Evolutionary conservation across 2,888 invertebrate species (phyloP).

Genomic region (Clepsis dumicolana): DNA sequence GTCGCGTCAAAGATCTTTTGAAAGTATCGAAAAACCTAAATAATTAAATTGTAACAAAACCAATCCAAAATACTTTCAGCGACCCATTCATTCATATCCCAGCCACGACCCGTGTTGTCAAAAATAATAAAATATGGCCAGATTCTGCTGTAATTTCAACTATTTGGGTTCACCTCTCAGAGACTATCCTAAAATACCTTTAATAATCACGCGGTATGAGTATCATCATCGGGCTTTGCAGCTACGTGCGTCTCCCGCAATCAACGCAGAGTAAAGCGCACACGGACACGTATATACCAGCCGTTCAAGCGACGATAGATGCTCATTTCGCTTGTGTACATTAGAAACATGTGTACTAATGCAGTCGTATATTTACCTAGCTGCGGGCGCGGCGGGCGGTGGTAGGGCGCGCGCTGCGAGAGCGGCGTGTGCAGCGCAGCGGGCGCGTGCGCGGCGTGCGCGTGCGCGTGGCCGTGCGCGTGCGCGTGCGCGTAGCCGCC

Average conservation of each 20-base stretch:
- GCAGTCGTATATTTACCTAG: slow-evolving; percentile 57
- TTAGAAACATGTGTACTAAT: neutral
- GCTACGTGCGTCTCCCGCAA: neutral
- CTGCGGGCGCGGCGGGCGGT: slow-evolving; percentile 80
- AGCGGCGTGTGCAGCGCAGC: slow-evolving; percentile 87
- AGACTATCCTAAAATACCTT: neutral
- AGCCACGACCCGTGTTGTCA: neutral
- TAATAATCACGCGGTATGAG: neutral
- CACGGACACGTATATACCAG: too few species aligned
- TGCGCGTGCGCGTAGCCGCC: slow-evolving; percentile 75
- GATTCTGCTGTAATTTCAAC: neutral
- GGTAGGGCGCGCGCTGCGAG: slow-evolving; percentile 80
- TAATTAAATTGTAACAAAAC: neutral
- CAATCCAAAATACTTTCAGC: neutral
- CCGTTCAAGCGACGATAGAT: neutral
- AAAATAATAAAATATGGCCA: neutral
- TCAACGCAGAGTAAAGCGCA: too few species aligned
- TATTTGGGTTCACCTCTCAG: neutral
- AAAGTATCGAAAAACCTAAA: neutral
- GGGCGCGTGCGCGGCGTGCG: slow-evolving; percentile 82
- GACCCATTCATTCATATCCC: neutral
- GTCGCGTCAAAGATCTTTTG: neutral
- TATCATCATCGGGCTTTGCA: too few species aligned
- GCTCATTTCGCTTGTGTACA: neutral
- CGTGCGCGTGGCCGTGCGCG: slow-evolving; percentile 74